Evolutionary conservation across 2,113 vertebrate species (phyloP), one percentile per base, ranked within the genome.

Genomic region (Nothobranchius furzeri): DNA sequence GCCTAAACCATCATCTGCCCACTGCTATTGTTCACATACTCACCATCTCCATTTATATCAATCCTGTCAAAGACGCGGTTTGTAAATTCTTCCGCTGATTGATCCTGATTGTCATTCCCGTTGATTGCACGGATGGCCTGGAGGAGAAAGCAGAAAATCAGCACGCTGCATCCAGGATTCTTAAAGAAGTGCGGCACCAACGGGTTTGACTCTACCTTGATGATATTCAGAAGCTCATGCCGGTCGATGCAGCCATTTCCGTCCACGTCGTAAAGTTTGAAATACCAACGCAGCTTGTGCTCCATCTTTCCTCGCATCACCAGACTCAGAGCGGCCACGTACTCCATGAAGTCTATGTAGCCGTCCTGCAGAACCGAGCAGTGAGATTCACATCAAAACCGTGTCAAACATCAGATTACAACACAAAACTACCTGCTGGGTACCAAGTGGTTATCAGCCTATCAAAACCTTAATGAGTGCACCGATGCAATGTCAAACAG

Each of bases 251-350:
- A 96, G 82, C 96, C 95, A 0, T 97, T 97, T 50, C 96, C 95
- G 9, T 96, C 95, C 54, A 95, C 95, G 24, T 97, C 96, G 40
- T 97, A 97, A 7, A 97, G 95, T 64, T 95, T 95, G 89, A 97
- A 97, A 67, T 97, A 97, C 95, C 96, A 97, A 48, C 95, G 92
- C 58, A 97, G 69, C 52, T 96, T 97, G 89, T 97, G 96, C 88
- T 97, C 95, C 94, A 97, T 96, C 87, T 96, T 97, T 9, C 96
- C 96, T 11, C 95, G 85, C 84, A 97, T 94, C 62, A 97, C 95
- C 0, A 96, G 93, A 77, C 96, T 96, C 64, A 97, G 93, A 3
- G 95, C 96, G 0, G 95, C 96, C 70, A 97, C 95, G 0, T 97
- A 97, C 81, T 96, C 96, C 93, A 96, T 94, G 88, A 96, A 97